Evolutionary conservation across 1,140 invertebrate species (phyloP), one percentile per base, ranked within the genome.

Genomic region (Drosophila ogumai): DNA sequence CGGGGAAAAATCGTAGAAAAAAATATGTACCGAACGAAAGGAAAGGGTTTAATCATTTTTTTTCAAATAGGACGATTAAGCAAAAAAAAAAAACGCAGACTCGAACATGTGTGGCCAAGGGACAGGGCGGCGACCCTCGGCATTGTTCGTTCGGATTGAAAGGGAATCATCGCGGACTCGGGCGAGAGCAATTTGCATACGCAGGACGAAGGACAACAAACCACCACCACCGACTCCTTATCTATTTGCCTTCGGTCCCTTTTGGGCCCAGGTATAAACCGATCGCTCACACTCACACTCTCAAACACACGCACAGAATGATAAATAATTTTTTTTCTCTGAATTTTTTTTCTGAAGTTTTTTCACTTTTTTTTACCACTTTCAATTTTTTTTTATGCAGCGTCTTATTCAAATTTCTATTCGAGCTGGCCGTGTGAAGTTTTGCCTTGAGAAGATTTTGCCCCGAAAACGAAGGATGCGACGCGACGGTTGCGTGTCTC

Each of bases 311-410:
- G 69, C 71, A 76, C 60, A 46, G 81, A 90, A 90, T 90, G 81
- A 90, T 90, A 90, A 90, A 90, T 90, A 81, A 81, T 84, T 88
- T 87, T 88, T 88, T 88, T 76, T 71, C 49, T 63, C 47, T 50
- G n/a, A 7, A 60, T 49, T 71, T 63, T 88, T 87, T 88, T 84
- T 69, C 52, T 67, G 52, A 75, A 79, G 22, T 90, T 90, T 90
- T 90, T 90, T 90, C 85, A 90, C 85, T 90, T 90, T 90, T 88
- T 90, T 90, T 80, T 90, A 81, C 75, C 86, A 85, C 86, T 85
- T 90, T 90, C 81, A 71, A 61, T 81, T 90, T 90, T 87, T 87
- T 82, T 81, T 64, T 74, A 74, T 74, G 60, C 72, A 67, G 64
- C 52, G 57, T 73, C 81, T 85, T 90, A 90, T 90, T 90, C 86